Evolutionary conservation across 2,888 invertebrate species (phyloP).

Genomic region (Cantharis nigra): DNA sequence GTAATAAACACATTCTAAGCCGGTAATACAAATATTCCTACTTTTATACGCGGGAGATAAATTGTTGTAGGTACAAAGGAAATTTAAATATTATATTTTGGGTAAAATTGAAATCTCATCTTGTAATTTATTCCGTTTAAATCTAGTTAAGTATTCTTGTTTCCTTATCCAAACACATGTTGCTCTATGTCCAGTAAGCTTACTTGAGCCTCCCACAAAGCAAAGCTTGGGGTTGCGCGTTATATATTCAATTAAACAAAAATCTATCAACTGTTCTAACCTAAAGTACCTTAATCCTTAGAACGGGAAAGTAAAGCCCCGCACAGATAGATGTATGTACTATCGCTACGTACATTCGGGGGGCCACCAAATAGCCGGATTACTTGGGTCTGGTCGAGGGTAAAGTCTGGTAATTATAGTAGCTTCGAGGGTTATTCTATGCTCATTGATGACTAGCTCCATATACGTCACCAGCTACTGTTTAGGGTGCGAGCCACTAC

Average conservation of each 20-base stretch:
- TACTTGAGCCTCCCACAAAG: slow-evolving; percentile 51
- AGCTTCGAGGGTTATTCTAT: slow-evolving; percentile 52
- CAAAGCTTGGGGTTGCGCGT: slow-evolving; percentile 54
- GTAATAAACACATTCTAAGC: neutral
- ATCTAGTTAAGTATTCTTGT: slow-evolving; percentile 42
- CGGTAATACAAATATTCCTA: neutral
- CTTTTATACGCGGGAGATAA: neutral
- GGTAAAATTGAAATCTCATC: slow-evolving; percentile 3
- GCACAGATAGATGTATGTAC: slow-evolving; percentile 39
- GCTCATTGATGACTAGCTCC: slow-evolving; percentile 52
- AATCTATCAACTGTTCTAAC: slow-evolving; percentile 63
- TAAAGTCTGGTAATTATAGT: slow-evolving; percentile 53
- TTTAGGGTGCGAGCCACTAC: slow-evolving; percentile 34
- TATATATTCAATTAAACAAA: slow-evolving; percentile 77
- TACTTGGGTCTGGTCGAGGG: slow-evolving; percentile 48
- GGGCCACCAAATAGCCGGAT: slow-evolving; percentile 51
- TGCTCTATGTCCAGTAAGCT: slow-evolving; percentile 54
- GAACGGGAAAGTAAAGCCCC: slow-evolving; percentile 44
- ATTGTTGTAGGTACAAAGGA: neutral
- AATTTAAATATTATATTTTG: neutral
- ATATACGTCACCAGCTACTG: slow-evolving; percentile 38
- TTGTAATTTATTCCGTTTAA: slow-evolving; percentile 19
- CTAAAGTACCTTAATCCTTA: slow-evolving; percentile 56
- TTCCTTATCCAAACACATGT: slow-evolving; percentile 55
- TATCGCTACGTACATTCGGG: slow-evolving; percentile 37